Base-by-base conservation (phyloP, 2,888 invertebrate species). In the Anthrax anthrax region DNA sequence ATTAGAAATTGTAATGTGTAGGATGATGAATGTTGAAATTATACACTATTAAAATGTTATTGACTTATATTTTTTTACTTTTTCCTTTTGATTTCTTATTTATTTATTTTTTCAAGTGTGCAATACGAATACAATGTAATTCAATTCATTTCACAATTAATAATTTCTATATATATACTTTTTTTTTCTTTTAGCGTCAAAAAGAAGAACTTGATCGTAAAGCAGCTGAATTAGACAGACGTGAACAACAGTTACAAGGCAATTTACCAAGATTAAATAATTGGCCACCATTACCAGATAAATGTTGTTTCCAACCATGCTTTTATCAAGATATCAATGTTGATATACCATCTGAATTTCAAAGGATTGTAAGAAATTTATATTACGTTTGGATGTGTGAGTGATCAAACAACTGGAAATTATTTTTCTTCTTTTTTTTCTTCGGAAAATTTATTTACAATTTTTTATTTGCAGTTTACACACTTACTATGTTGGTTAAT, bases 261-360 rank as follows among this genome's bases (percentile, higher is more conserved):
- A 67, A 72, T 44, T 77, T 80, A 37, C 78, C 79, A 8, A 70
- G 90, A 55, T 76, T 85, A 56, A 96, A 98, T 68, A 99, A 98
- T 71, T 99, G 96, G 95, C 98, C 98, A 2, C 98, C 98, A 0
- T 69, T 99, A 53, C 97, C 98, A 1, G 81, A 84, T 45, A 84
- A 84, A 60, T 89, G 88, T 58, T 94, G 91, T 50, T 78, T 96
- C 51, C 90, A 95, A 64, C 97, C 98, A 0, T 99, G 98, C 69
- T 98, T 99, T 72, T 97, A 97, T 70, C 97, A 98, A 74, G 97
- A 99, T 69, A 95, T 99, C 58, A 90, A 91, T 66, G 88, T 98
- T 41, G 98, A 99, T 65, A 99, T 99, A 66, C 95, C 96, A 19
- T 74, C 89, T 42, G 95, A 97, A 67, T 98, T 98, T 72, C 97